A percentile compares a stretch with the other conserved stretches of the same genome.
These are phyloP conservation scores for Clupea harengus DNA, from an alignment of 2,113 vertebrate species.

Conservation along the genomic window DNA sequence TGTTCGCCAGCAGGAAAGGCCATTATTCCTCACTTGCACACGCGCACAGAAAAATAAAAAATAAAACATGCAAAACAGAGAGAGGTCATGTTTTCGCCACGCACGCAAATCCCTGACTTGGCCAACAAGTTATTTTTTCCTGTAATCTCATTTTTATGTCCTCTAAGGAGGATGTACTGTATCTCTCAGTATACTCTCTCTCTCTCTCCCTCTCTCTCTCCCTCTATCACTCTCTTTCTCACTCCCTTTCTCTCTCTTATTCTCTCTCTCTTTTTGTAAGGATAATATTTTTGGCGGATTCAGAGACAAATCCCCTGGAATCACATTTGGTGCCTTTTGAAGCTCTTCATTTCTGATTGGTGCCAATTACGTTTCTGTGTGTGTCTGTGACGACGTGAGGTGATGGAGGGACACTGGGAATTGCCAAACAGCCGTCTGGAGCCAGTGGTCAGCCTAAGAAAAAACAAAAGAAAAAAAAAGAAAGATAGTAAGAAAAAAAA, in stretches of 20 bases:
- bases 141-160: conserved; percentile 23
- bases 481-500: background rate
- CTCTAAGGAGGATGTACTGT: conserved; percentile 6
- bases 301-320: background rate
- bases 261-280: conserved; percentile 43
- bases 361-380: background rate
- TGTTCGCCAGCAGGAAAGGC: conserved; percentile 17
- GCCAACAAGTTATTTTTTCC: conserved; percentile 46
- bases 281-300: background rate
- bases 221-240: background rate
- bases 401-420: conserved; percentile 25
- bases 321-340: background rate
- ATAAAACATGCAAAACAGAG: conserved; percentile 36
- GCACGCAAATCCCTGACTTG: conserved; percentile 26
- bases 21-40: conserved; percentile 31
- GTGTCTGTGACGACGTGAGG: background rate
- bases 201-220: background rate
- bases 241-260: background rate
- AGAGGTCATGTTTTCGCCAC: conserved; percentile 34
- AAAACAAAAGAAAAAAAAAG: background rate
- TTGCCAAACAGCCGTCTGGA: conserved; percentile 23
- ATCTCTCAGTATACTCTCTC: conserved; percentile 19
- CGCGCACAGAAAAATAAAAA: conserved; percentile 39
- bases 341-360: background rate
- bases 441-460: background rate